Base-by-base conservation (phyloP, 23 tunicate species). In the Trididemnum nubilum region DNA sequence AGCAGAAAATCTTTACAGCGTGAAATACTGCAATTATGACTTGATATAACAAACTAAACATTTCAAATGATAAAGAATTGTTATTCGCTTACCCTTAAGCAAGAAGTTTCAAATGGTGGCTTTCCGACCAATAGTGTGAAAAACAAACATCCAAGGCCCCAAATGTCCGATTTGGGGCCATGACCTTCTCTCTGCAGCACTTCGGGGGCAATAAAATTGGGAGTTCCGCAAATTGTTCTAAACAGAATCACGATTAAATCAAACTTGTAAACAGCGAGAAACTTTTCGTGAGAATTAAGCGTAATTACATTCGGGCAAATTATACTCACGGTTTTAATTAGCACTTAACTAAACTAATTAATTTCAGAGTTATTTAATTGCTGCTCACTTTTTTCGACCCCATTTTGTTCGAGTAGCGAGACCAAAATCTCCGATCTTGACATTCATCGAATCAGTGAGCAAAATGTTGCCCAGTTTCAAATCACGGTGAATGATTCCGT, bases 201-300 rank as follows among this genome's bases (percentile, higher is more conserved):
- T 72, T 96, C 99, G 0, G 99, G 99, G 12, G 99, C 90, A 18
- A 96, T 96, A 39, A 96, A 96, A 72, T 96, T 96, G 2, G 99
- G 99, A 30, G 99, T 96, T 18, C 99, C 99, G 70, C 99, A 96
- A n/a, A 96, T 91, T 7, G 96, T 96, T 35, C 99, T 89, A 64
- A 51, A 58, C 57, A 49, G 18, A 9, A 9, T 49, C 12, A 9
- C 18, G 57, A 49, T 9, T 49, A 49, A 49, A 49, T 49, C 18
- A 12, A 9, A 9, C 57, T 9, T 9, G 18, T 9, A 9, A 9
- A 9, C 15, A 49, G 57, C 57, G 12, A 12, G 18, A 49, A 49
- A 49, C 57, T 49, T 49, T 49, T 49, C 57, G 12, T 49, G 18
- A 18, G 18, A 49, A 49, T 49, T 49, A 18, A 18, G 57, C 18